Evolutionary conservation across 2,113 vertebrate species (phyloP).

Genomic region (Rhea pennata): DNA sequence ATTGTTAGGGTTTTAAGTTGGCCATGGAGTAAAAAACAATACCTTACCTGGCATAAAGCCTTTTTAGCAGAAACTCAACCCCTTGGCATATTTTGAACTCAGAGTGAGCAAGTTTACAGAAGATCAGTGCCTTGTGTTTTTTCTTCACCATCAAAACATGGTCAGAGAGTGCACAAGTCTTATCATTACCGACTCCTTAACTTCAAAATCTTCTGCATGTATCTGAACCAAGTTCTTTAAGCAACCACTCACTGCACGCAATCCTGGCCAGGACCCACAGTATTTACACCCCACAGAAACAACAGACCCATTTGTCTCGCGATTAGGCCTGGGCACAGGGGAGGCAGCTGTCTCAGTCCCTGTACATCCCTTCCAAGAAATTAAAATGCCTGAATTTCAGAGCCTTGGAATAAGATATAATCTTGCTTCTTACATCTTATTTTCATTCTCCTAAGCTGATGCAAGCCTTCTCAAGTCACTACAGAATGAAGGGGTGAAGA

Average conservation of each 20-base stretch:
- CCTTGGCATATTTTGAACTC: background rate
- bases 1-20: background rate
- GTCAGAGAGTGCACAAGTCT: constrained; percentile 1
- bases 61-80: constrained; percentile 1
- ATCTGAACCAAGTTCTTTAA: constrained; percentile 14
- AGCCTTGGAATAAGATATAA: background rate
- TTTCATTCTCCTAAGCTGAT: background rate
- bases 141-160: constrained; percentile 10
- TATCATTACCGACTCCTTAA: constrained; percentile 27
- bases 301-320: constrained; percentile 46
- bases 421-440: background rate
- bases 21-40: background rate
- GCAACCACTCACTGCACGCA: constrained; percentile 7
- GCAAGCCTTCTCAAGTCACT: background rate
- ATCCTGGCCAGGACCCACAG: background rate
- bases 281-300: constrained; percentile 42
- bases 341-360: background rate
- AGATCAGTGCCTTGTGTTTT: constrained; percentile 13
- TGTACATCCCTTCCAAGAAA: background rate
- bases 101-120: constrained; percentile 26
- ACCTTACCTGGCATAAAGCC: constrained; percentile 20
- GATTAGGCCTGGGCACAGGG: background rate
- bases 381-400: background rate
- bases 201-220: constrained; percentile 16
- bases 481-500: background rate